Conservation (phyloP, 2,113 vertebrate species). For the Strix uralensis region DNA sequence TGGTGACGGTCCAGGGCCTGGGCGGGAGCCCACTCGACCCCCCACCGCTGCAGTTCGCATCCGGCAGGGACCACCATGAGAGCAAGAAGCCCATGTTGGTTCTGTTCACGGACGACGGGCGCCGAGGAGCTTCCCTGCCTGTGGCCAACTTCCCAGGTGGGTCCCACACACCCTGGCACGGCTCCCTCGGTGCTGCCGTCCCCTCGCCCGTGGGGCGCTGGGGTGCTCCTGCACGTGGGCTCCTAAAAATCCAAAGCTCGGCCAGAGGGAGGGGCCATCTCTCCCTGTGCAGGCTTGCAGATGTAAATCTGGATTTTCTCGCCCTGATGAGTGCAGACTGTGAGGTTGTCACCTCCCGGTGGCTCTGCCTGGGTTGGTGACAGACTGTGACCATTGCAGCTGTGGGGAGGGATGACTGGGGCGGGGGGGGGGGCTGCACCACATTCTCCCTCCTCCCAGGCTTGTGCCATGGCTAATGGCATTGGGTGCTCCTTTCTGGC, state of each 20-base stretch:
- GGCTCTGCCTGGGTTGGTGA: not conserved
- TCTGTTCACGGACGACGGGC: conserved; percentile 86
- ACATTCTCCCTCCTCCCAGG: not conserved
- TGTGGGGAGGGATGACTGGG: rapidly evolving
- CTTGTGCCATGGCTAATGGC: rapidly evolving
- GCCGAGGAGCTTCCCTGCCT: conserved; percentile 61
- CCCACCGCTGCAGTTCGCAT: conserved; percentile 78
- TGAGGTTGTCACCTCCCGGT: not conserved
- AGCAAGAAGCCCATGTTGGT: conserved; percentile 93
- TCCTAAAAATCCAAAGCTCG: not conserved
- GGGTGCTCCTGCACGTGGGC: rapidly evolving
- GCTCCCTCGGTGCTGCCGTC: rapidly evolving
- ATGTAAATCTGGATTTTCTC: not conserved
- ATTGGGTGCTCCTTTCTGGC: not conserved
- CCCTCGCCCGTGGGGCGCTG: rapidly evolving
- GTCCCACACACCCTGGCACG: rapidly evolving
- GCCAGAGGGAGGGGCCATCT: not conserved
- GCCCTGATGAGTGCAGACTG: not conserved
- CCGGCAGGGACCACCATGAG: conserved; percentile 79
- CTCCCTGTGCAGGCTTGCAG: not conserved
- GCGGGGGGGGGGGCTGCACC: not conserved
- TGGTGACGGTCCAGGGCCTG: conserved; percentile 76
- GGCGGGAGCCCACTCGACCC: conserved; percentile 61
- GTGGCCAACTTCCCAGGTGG: conserved; percentile 66
- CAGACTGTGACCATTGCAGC: not conserved